Conservation (phyloP, 2,113 vertebrate species). For the Gadus chalcogrammus region DNA sequence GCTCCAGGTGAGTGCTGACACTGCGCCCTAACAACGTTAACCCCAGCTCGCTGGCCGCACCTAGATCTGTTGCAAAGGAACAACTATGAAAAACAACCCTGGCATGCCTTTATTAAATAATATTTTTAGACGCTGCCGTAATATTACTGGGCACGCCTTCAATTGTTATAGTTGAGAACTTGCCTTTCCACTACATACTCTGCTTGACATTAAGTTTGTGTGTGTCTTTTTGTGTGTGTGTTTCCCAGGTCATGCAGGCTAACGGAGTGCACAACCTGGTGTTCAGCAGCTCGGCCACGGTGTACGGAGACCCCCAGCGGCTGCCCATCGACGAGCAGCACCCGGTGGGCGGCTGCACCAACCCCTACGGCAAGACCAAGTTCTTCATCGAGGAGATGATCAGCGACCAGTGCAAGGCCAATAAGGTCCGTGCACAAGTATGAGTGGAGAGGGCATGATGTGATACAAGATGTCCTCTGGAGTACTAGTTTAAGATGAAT, state of each 20-base stretch:
- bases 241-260: conserved; percentile 83
- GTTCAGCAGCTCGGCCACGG: conserved; percentile 96
- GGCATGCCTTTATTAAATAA: too few species aligned
- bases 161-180: too few species aligned
- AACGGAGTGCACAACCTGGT: conserved; percentile 87
- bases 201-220: too few species aligned
- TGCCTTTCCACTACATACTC: too few species aligned
- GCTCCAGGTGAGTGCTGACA: conserved; percentile 80
- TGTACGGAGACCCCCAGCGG: conserved; percentile 87
- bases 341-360: conserved; percentile 88
- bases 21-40: too few species aligned
- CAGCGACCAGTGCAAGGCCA: conserved; percentile 84
- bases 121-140: too few species aligned
- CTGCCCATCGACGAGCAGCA: conserved; percentile 92
- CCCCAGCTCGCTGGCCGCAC: too few species aligned
- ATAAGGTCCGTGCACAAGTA: conserved; percentile 70
- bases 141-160: too few species aligned
- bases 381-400: conserved; percentile 99
- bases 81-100: too few species aligned
- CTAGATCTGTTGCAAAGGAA: too few species aligned
- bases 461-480: too few species aligned
- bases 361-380: conserved; percentile 95
- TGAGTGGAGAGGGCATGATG: neutral
- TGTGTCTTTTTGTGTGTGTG: neutral
- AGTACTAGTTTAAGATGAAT: too few species aligned